A percentile compares a stretch with the other conserved stretches of the same genome.
Evolutionary conservation across 2,113 vertebrate genomes (phyloP).

Genomic region (Cephalopholis sonnerati): DNA sequence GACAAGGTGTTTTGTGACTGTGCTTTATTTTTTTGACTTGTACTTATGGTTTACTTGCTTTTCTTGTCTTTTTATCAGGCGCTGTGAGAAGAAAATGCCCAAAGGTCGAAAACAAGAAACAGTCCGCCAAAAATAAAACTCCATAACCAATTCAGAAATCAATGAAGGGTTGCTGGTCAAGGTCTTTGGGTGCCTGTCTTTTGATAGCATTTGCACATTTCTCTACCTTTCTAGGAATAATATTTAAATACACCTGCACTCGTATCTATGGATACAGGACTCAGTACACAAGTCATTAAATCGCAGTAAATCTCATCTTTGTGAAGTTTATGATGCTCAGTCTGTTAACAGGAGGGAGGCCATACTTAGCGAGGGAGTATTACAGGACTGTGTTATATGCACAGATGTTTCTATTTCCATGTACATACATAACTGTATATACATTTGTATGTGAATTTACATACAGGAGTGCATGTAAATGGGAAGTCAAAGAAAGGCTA

Average conservation of each 20-base stretch:
- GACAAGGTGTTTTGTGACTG: constrained; percentile 17
- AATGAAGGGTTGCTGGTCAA: constrained; percentile 6
- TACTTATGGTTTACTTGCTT: constrained; percentile 16
- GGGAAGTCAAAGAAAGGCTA: neutral
- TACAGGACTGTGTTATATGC: neutral
- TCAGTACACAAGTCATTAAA: neutral
- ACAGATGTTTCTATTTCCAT: constrained; percentile 1
- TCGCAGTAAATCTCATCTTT: neutral
- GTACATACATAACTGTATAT: neutral
- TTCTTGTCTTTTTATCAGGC: constrained; percentile 21
- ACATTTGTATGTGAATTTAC: no score
- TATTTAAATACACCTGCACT: neutral
- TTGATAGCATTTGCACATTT: neutral
- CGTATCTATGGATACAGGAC: neutral
- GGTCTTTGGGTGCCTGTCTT: neutral
- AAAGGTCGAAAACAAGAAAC: neutral
- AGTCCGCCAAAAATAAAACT: constrained; percentile 8
- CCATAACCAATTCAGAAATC: constrained; percentile 14
- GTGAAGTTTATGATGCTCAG: neutral
- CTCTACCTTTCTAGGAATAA: neutral
- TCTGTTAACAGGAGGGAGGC: neutral
- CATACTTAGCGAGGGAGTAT: neutral
- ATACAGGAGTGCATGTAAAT: neutral
- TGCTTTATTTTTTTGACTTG: neutral
- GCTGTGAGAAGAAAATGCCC: constrained; percentile 4